Evolutionary conservation across 92 coral and sea anemone genomes (phyloP), one percentile per base, ranked within the genome.

Genomic region (Metridium senile): DNA sequence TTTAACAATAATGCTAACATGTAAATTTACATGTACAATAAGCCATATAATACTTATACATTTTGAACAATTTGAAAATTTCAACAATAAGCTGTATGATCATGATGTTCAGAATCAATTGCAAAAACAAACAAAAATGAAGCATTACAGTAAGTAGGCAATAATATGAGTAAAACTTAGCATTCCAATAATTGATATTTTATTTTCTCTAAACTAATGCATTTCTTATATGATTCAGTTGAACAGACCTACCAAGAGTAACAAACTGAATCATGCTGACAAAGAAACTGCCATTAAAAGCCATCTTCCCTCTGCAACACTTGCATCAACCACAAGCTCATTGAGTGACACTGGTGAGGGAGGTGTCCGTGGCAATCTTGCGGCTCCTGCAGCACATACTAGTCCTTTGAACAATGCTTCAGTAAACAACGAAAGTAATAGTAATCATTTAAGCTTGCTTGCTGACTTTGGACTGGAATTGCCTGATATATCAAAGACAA

Each of bases 361-460:
- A 1, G 93, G 80, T 45, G 81, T 92, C 34, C 97, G 97, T 23
- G 97, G 97, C 0, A 77, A 92, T 74, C 93, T 82, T 62, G 81
- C 72, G 30, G 97, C 97, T 7, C 97, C 97, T 32, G 91, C 91
- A 33, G 84, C 88, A 13, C 82, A 79, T 65, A 66, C 88, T 29
- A 87, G 88, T 77, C 74, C 88, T 53, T 81, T 87, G 26, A 87
- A 87, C 46, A 77, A 84, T 13, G 57, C 77, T 31, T 28, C 72
- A 21, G 32, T 53, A 31, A 30, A 47, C 57, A 67, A 34, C 22
- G 23, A 30, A 0, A 18, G 11, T 56, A 27, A 51, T 30, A 77
- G 29, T 30, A 66, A 80, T 30, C 74, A 49, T 21, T 39, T 31
- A 1, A 70, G 58, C 34, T 63, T 67, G n/a, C 51, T 62, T 46